Evolutionary conservation across 2,888 invertebrate genomes (phyloP).

Genomic region (Laothoe populi): DNA sequence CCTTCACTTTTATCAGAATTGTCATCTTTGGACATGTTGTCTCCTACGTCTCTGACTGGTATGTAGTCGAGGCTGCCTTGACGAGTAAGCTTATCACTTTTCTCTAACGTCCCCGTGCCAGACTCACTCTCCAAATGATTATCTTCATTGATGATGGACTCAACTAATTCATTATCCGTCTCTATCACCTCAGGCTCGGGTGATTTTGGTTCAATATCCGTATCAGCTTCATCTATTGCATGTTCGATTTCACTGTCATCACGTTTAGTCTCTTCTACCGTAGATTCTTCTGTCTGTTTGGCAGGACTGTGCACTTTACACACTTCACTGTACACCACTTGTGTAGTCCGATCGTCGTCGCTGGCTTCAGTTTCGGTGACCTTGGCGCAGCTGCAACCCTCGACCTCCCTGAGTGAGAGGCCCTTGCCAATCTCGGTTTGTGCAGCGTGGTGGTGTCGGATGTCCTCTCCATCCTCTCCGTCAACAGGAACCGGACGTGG

Average conservation of each 20-base stretch:
- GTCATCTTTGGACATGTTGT: slow-evolving; percentile 69
- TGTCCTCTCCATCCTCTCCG: background rate
- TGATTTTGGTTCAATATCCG: slow-evolving; percentile 46
- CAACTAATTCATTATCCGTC: slow-evolving; percentile 58
- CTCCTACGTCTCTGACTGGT: slow-evolving; percentile 79
- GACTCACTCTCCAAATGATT: slow-evolving; percentile 71
- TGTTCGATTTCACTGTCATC: slow-evolving; percentile 60
- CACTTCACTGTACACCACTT: slow-evolving; percentile 86
- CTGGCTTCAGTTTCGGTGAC: slow-evolving; percentile 41
- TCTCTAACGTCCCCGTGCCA: slow-evolving; percentile 69
- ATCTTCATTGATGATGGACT: slow-evolving; percentile 65
- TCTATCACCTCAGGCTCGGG: slow-evolving; percentile 43
- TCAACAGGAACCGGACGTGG: slow-evolving; percentile 26
- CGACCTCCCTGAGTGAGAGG: slow-evolving; percentile 72
- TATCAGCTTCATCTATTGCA: slow-evolving; percentile 58
- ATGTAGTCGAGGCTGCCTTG: slow-evolving; percentile 80
- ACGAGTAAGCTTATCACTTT: slow-evolving; percentile 68
- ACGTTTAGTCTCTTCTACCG: slow-evolving; percentile 63
- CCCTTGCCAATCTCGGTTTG: slow-evolving; percentile 80
- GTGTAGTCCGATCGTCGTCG: slow-evolving; percentile 61
- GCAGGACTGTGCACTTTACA: slow-evolving; percentile 86
- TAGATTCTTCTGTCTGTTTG: slow-evolving; percentile 59
- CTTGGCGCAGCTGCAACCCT: slow-evolving; percentile 68
- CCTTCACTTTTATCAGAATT: slow-evolving; percentile 80
- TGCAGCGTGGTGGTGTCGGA: slow-evolving; percentile 66